A percentile compares a stretch with the other conserved stretches of the same genome.
phyloP scores from a whole-genome alignment of 2,888 invertebrate genomes.

The Cerceris ruficornis region DNA sequence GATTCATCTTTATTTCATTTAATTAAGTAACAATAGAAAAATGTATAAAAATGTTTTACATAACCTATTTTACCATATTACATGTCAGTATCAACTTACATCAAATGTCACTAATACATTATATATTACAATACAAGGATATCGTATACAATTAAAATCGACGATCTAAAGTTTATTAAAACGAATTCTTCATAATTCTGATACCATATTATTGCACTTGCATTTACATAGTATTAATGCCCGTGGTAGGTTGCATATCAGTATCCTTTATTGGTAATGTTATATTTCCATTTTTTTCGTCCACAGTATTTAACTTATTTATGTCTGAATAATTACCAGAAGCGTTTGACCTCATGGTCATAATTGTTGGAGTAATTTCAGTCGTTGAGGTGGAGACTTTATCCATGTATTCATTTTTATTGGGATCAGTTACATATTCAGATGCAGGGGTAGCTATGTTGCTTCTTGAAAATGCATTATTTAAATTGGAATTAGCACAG shows the following conservation, averaged over 20 bases:
- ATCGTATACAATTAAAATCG: no score
- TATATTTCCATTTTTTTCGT: background rate
- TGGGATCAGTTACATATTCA: background rate
- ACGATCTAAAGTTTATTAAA: no score
- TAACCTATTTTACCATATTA: background rate
- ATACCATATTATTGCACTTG: background rate
- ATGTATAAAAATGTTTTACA: background rate
- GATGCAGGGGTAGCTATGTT: background rate
- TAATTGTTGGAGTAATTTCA: constrained; percentile 4
- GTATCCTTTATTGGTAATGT: background rate
- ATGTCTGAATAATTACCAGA: constrained; percentile 1
- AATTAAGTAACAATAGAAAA: background rate
- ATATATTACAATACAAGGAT: no score
- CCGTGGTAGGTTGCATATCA: background rate
- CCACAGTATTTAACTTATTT: constrained; percentile 9
- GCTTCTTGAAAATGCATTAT: background rate
- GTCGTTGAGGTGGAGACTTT: background rate
- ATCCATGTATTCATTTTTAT: background rate
- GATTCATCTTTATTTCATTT: no score
- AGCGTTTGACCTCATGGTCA: background rate
- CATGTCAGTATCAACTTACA: no score
- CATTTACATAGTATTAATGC: background rate
- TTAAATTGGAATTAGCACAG: background rate
- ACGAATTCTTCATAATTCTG: no score
- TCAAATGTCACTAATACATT: no score